Conservation (phyloP, 92 coral and sea anemone species). For the Isaurus tuberculatus region DNA sequence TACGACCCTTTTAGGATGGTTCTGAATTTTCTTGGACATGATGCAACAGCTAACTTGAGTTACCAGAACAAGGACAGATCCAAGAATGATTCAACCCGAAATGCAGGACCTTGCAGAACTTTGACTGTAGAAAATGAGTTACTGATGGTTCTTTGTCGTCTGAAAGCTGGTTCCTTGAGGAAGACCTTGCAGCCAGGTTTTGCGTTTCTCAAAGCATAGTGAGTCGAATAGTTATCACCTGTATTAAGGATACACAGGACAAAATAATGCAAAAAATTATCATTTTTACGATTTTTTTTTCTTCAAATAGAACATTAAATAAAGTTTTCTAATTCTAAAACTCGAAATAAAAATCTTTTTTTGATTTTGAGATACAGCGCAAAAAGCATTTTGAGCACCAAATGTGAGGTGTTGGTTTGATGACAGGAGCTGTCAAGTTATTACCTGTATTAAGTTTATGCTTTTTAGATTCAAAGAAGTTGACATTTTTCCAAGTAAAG, state of each 20-base stretch:
- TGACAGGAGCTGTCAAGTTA: too few relatives aligned
- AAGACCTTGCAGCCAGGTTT: slow-evolving; percentile 57
- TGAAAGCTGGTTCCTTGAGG: slow-evolving; percentile 44
- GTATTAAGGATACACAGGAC: too few relatives aligned
- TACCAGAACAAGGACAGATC: slow-evolving; percentile 51
- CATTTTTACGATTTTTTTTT: too few relatives aligned
- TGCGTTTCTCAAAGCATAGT: slow-evolving; percentile 41
- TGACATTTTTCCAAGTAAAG: slow-evolving; percentile 54
- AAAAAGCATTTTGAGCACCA: too few relatives aligned
- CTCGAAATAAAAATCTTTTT: too few relatives aligned
- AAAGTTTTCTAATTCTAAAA: too few relatives aligned
- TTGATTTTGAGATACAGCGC: too few relatives aligned
- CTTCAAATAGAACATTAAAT: too few relatives aligned
- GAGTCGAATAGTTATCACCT: slow-evolving; percentile 47
- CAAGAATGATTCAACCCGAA: slow-evolving; percentile 25
- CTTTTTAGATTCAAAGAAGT: slow-evolving; percentile 33
- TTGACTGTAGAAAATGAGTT: slow-evolving; percentile 45
- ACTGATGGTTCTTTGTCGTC: slow-evolving; percentile 51
- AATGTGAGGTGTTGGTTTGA: too few relatives aligned
- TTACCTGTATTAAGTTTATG: slow-evolving; percentile 58
- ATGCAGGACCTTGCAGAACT: slow-evolving; percentile 46
- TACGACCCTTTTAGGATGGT: slow-evolving; percentile 47
- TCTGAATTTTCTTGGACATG: slow-evolving; percentile 49
- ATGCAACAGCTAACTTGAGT: slow-evolving; percentile 47
- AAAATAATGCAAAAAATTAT: too few relatives aligned